phyloP scores from a whole-genome alignment of 2,888 invertebrate species.

The Hyalella azteca region DNA sequence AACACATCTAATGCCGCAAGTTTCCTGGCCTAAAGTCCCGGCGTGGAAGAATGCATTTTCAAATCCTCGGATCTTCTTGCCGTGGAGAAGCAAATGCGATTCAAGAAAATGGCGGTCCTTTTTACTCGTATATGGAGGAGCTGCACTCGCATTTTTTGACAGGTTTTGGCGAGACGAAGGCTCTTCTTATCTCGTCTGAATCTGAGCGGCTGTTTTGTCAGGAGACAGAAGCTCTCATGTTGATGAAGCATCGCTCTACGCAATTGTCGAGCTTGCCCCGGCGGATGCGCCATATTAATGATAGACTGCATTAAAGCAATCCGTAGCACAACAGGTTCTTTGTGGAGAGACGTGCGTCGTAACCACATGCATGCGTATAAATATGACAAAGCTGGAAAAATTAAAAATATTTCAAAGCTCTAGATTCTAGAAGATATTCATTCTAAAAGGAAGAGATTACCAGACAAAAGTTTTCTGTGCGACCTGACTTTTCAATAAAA shows the following conservation, averaged over 20 bases:
- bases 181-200: neutral
- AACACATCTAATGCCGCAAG: neutral
- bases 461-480: no score
- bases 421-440: neutral
- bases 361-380: neutral
- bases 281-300: neutral
- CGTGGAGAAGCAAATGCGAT: neutral
- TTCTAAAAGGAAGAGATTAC: no score
- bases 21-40: neutral
- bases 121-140: neutral
- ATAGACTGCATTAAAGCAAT: neutral
- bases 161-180: neutral
- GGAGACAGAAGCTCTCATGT: neutral
- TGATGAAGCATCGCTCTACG: neutral
- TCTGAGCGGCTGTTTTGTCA: neutral
- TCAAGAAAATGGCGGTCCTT: neutral
- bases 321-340: neutral
- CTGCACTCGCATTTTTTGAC: neutral
- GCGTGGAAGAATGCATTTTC: neutral
- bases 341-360: neutral
- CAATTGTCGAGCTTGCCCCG: neutral
- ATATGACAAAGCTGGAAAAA: neutral
- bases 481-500: no score
- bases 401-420: neutral
- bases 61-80: neutral